Evolutionary conservation across 2,888 invertebrate species (phyloP).

Genomic region (Orthonychiurus folsomi): DNA sequence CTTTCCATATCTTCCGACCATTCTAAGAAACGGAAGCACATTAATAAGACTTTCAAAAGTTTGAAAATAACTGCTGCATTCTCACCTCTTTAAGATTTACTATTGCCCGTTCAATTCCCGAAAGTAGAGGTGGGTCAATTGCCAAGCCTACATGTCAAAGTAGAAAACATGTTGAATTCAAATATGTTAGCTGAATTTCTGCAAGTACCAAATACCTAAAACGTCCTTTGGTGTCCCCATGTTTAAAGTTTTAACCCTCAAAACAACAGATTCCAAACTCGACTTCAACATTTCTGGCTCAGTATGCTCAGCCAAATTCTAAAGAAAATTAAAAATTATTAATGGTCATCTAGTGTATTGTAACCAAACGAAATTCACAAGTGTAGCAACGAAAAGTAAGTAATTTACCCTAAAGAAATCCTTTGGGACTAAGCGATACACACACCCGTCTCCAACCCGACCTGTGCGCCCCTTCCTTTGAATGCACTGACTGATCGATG

Average conservation of each 20-base stretch:
- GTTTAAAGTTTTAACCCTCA: conserved; percentile 70
- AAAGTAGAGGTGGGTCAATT: conserved; percentile 74
- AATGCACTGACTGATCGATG: conserved; percentile 75
- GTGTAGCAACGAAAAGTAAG: neutral
- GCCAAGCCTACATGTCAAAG: too few species aligned
- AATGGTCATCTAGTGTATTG: conserved; percentile 50
- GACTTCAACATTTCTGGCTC: conserved; percentile 69
- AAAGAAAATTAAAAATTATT: conserved; percentile 6
- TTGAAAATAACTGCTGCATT: too few species aligned
- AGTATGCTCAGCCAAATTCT: conserved; percentile 46
- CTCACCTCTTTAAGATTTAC: conserved; percentile 68
- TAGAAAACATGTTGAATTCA: too few species aligned
- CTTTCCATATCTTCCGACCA: too few species aligned
- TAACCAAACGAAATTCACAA: too few species aligned
- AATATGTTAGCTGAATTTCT: too few species aligned
- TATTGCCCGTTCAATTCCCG: conserved; percentile 71
- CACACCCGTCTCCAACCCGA: conserved; percentile 54
- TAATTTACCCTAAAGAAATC: conserved; percentile 45
- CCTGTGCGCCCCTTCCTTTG: conserved; percentile 88
- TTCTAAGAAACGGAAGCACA: too few species aligned
- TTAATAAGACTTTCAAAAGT: too few species aligned
- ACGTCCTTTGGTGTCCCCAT: conserved; percentile 72
- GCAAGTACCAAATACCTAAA: too few species aligned
- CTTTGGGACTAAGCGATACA: conserved; percentile 67
- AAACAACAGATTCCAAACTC: conserved; percentile 70